phyloP scores from a whole-genome alignment of 1,140 invertebrate genomes.

The Diorhabda elongata region DNA sequence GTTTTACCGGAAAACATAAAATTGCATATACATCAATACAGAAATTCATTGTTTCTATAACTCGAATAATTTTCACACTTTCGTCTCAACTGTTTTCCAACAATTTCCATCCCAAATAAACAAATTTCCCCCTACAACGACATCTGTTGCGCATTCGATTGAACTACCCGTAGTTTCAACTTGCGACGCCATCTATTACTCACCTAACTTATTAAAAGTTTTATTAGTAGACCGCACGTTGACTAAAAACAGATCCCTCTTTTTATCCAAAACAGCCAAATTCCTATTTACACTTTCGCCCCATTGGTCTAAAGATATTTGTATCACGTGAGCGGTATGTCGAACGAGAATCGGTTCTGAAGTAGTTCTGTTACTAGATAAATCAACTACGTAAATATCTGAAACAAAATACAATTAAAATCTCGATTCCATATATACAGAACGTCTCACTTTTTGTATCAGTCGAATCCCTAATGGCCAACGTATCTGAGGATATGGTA shows the following conservation, averaged over 20 bases:
- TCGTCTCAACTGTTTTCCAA: too few species aligned
- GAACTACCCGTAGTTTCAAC: too few species aligned
- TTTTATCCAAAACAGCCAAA: constrained; percentile 76
- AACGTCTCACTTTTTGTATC: constrained; percentile 68
- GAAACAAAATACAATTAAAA: constrained; percentile 40
- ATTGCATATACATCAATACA: too few species aligned
- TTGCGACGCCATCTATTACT: neutral
- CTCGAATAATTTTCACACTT: too few species aligned
- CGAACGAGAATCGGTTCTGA: constrained; percentile 61
- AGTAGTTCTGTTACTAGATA: constrained; percentile 64
- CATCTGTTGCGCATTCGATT: too few species aligned
- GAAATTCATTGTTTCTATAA: too few species aligned
- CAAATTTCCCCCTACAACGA: too few species aligned
- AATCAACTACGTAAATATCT: constrained; percentile 84
- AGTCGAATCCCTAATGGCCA: constrained; percentile 76
- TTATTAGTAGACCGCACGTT: constrained; percentile 64
- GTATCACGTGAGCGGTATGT: constrained; percentile 64
- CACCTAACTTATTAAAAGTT: constrained; percentile 62
- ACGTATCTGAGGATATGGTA: constrained; percentile 75
- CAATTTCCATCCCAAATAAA: too few species aligned
- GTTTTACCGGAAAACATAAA: too few species aligned
- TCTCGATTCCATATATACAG: neutral
- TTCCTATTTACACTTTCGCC: constrained; percentile 55
- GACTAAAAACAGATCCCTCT: constrained; percentile 74
- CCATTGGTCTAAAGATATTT: constrained; percentile 75